Evolutionary conservation across 2,888 invertebrate genomes (phyloP).

Genomic region (Drosophila borborema): DNA sequence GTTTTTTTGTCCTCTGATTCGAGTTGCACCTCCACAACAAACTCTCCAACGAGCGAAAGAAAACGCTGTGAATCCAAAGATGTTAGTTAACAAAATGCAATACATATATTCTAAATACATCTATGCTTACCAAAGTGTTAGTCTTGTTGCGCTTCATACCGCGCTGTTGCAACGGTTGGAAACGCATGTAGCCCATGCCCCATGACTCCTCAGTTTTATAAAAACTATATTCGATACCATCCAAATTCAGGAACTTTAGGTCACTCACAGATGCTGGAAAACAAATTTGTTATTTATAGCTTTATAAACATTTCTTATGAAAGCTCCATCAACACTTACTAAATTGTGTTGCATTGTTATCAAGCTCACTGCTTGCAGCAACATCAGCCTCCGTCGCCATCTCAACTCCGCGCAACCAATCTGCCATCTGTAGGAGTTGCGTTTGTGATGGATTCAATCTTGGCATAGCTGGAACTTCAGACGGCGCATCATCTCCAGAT

Average conservation of each 20-base stretch:
- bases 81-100: background rate
- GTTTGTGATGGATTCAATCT: background rate
- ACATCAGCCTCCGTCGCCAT: background rate
- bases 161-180: conserved; percentile 66
- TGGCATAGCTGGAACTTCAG: background rate
- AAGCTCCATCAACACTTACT: conserved; percentile 16
- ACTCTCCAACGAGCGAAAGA: conserved; percentile 59
- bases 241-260: conserved; percentile 52
- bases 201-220: conserved; percentile 55
- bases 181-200: conserved; percentile 63
- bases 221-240: conserved; percentile 72
- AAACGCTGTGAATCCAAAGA: conserved; percentile 48
- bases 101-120: background rate
- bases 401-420: conserved; percentile 41
- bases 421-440: conserved; percentile 8
- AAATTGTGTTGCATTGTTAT: conserved; percentile 16
- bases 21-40: conserved; percentile 41
- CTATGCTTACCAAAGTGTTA: conserved; percentile 52
- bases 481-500: background rate
- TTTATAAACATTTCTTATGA: background rate
- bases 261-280: conserved; percentile 39
- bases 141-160: conserved; percentile 57
- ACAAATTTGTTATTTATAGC: background rate
- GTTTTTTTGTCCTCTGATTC: conserved; percentile 1
- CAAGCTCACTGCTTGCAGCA: accelerated